These are phyloP conservation scores for Daboia siamensis DNA, from an alignment of 2,113 vertebrate genomes.

Conservation along the genomic window DNA sequence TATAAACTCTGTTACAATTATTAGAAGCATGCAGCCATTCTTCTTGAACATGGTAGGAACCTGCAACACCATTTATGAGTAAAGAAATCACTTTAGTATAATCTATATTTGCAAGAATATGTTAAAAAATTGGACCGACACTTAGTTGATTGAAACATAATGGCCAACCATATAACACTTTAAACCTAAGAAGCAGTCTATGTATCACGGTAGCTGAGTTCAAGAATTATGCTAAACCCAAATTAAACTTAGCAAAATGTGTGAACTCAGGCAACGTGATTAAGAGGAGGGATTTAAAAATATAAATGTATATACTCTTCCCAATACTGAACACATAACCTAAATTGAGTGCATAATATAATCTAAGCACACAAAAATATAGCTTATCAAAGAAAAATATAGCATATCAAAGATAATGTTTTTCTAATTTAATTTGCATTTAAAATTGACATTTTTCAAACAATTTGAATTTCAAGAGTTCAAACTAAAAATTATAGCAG, in stretches of 20 bases:
- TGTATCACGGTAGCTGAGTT: background rate
- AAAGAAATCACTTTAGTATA: background rate
- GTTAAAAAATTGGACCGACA: background rate
- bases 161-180: too few relatives aligned
- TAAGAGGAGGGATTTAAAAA: background rate
- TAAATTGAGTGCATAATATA: background rate
- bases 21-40: background rate
- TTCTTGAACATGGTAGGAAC: background rate
- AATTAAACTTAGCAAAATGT: background rate
- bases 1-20: background rate
- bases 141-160: background rate
- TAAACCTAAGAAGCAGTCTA: background rate
- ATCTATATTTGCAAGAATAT: background rate
- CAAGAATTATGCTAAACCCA: background rate
- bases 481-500: background rate
- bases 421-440: background rate
- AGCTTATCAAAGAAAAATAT: background rate
- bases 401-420: background rate
- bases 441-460: background rate
- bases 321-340: background rate
- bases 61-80: background rate
- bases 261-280: background rate
- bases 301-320: background rate
- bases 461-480: background rate
- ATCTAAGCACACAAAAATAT: background rate